Evolutionary conservation across 1,140 invertebrate species (phyloP), one percentile per base, ranked within the genome.

Genomic region (Cotesia chilonis): DNA sequence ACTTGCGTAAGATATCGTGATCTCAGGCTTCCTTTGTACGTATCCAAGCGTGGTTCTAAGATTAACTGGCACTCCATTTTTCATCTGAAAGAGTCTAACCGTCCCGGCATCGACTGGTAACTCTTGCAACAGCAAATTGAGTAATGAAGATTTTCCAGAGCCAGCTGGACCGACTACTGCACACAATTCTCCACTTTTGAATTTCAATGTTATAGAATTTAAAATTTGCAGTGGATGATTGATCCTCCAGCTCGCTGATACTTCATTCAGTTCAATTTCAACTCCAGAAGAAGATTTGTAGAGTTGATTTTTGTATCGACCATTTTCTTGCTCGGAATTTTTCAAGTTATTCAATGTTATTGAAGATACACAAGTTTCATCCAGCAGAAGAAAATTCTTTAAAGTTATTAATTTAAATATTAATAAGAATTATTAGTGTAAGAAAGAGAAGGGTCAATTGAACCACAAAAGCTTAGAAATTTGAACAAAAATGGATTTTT

Each of bases 161-260:
- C 94, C 94, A 17, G 95, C 93, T 4, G 91, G 88, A 5, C 94
- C 94, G 63, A 95, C 92, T 1, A 96, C 86, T 0, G 92, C 92
- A 70, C 92, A 90, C 0, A 95, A 81, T 76, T 93, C 89, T 0
- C 93, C 92, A 20, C 88, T 84, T 28, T 89, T 84, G 0, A 94
- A 85, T 2, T 87, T 83, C 57, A 94, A 79, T n/a, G 88, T 89
- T 6, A 96, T 81, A 70, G 91, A 87, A 60, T 89, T 88, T 0
- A 94, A 82, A 0, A 84, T 85, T 5, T 85, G 83, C 0, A 84
- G 84, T 12, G 86, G 61, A 35, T 82, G 75, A 0, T 79, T 77
- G 0, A 67, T n/a, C 2, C 77, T 70, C 87, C 87, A 88, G 14
- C 84, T 87, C 0, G 86, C 87, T 7, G 81, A 85, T 0, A 82